Percentiles rank a stretch among this genome's conserved stretches.
Evolutionary conservation across 2,888 invertebrate species (phyloP).

Genomic region (Allophyes oxyacanthae): DNA sequence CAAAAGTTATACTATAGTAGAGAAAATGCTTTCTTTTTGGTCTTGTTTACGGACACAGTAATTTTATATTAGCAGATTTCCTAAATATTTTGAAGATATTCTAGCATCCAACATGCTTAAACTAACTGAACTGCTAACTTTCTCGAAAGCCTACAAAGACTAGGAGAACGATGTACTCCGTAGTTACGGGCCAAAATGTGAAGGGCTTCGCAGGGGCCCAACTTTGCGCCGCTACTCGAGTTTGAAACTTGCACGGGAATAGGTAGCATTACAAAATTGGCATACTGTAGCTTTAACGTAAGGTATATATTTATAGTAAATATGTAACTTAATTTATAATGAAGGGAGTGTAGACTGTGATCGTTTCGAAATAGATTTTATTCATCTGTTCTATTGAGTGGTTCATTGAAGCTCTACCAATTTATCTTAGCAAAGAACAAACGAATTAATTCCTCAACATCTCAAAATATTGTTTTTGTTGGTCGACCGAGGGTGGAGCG

Average conservation of each 20-base stretch:
- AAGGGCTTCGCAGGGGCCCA: conserved; percentile 70
- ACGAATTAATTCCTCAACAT: conserved; percentile 69
- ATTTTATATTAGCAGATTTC: not conserved
- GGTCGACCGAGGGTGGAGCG: conserved; percentile 62
- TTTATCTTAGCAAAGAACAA: conserved; percentile 66
- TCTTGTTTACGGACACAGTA: not conserved
- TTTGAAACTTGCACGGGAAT: conserved; percentile 54
- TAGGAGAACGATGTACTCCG: conserved; percentile 35
- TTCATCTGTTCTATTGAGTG: conserved; percentile 40
- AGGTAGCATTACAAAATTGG: conserved; percentile 56
- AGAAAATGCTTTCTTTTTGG: too few species aligned
- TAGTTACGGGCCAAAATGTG: conserved; percentile 50
- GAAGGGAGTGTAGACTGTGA: conserved; percentile 27
- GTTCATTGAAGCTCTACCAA: conserved; percentile 57
- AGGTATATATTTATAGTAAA: conserved; percentile 9
- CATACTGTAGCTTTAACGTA: conserved; percentile 14
- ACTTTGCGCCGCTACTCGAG: conserved; percentile 62
- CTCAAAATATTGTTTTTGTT: conserved; percentile 63
- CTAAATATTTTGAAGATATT: not conserved
- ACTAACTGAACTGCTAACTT: conserved; percentile 7
- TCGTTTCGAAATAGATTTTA: conserved; percentile 53
- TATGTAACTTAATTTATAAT: conserved; percentile 19
- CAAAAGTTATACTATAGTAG: too few species aligned
- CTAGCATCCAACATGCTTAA: too few species aligned
- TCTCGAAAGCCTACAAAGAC: conserved; percentile 57